These are phyloP conservation scores for Rostratula benghalensis DNA, from an alignment of 2,113 vertebrate species.

Conservation along the genomic window DNA sequence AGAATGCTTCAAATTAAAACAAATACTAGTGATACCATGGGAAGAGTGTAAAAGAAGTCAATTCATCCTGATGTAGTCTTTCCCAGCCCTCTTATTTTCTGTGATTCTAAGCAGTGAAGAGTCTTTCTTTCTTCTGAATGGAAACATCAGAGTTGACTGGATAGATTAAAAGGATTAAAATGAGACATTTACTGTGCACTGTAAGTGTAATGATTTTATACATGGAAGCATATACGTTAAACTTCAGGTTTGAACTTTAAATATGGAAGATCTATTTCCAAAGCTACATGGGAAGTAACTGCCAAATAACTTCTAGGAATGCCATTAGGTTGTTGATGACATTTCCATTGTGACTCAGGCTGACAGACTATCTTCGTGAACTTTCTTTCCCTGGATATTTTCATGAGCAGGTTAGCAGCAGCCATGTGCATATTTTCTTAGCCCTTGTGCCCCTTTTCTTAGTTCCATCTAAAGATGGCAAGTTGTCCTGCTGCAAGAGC, in stretches of 20 bases:
- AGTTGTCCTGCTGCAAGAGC: not conserved
- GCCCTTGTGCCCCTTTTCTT: not conserved
- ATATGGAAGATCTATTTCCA: not conserved
- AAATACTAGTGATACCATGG: not conserved
- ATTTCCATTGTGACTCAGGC: conserved; percentile 7
- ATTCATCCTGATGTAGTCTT: not conserved
- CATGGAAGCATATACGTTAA: not conserved
- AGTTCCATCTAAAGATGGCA: not conserved
- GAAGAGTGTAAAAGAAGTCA: not conserved
- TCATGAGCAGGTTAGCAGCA: not conserved
- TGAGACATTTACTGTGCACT: not conserved
- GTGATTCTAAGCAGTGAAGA: not conserved
- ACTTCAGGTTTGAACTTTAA: not conserved
- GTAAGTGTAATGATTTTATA: not conserved
- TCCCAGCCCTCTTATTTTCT: not conserved
- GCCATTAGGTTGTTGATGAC: not conserved
- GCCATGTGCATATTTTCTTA: not conserved
- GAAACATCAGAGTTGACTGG: not conserved
- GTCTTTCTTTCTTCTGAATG: not conserved
- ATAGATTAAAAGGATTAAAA: conserved; percentile 11
- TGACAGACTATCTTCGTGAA: not conserved
- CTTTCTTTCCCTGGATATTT: conserved; percentile 4
- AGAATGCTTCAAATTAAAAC: not conserved
- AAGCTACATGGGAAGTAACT: not conserved
- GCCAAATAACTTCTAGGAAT: conserved; percentile 31